Evolutionary conservation across 2,888 invertebrate species (phyloP).

Genomic region (Stenodema calcarata): DNA sequence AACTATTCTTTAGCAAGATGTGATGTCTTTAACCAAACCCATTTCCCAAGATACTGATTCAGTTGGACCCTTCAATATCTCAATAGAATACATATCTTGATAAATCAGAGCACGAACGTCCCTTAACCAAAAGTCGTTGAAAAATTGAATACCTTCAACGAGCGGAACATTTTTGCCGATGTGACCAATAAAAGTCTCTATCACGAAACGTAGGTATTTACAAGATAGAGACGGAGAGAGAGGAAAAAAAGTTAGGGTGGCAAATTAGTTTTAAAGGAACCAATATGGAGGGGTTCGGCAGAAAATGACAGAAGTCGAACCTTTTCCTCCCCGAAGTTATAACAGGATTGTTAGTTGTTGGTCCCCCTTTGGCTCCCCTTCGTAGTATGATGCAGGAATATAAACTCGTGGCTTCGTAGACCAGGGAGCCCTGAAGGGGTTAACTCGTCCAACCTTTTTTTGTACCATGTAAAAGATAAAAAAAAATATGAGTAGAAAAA

Average conservation of each 20-base stretch:
- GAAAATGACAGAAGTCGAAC: constrained; percentile 33
- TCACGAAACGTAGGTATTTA: constrained; percentile 20
- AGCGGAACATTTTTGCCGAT: too few species aligned
- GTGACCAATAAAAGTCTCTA: constrained; percentile 5
- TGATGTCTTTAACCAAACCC: too few species aligned
- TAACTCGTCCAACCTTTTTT: background rate
- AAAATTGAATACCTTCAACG: too few species aligned
- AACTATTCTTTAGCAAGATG: too few species aligned
- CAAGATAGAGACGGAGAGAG: background rate
- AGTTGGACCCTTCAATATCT: too few species aligned
- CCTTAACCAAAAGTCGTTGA: too few species aligned
- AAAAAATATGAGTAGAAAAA: background rate
- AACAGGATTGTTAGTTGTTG: constrained; percentile 38
- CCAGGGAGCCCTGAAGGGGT: constrained; percentile 1
- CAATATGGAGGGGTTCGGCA: background rate
- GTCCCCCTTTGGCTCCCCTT: background rate
- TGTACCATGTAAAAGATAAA: background rate
- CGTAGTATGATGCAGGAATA: constrained; percentile 9
- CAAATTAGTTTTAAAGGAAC: constrained; percentile 28
- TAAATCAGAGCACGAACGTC: too few species aligned
- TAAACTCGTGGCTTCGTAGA: background rate
- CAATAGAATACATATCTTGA: too few species aligned
- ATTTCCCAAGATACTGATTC: too few species aligned
- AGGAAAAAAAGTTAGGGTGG: background rate
- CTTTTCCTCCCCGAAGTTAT: background rate